phyloP scores from a whole-genome alignment of 2,888 invertebrate genomes.

The Sthenelais limicola region DNA sequence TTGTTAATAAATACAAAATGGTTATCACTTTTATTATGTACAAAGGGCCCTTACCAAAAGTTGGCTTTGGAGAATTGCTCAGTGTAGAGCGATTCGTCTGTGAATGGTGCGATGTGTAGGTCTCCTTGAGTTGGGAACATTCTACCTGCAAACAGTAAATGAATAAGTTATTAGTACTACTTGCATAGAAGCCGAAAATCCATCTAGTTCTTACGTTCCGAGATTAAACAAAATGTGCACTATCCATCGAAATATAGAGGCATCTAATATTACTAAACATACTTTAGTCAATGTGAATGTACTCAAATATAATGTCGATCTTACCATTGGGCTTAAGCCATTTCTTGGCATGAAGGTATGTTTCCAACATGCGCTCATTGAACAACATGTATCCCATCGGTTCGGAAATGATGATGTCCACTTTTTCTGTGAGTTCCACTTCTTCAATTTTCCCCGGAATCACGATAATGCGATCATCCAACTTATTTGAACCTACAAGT shows the following conservation, averaged over 20 bases:
- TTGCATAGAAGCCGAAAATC: too few relatives aligned
- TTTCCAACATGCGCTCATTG: constrained; percentile 99
- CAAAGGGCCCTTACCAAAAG: constrained; percentile 84
- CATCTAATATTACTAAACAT: too few relatives aligned
- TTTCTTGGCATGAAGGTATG: constrained; percentile 97
- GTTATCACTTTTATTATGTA: too few relatives aligned
- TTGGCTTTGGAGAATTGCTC: constrained; percentile 99
- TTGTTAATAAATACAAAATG: too few relatives aligned
- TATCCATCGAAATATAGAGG: too few relatives aligned
- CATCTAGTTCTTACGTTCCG: too few relatives aligned
- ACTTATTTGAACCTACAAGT: constrained; percentile 90
- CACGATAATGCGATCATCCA: constrained; percentile 89
- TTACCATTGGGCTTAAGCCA: constrained; percentile 86
- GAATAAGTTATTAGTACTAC: too few relatives aligned
- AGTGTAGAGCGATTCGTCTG: constrained; percentile 96
- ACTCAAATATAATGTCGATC: too few relatives aligned
- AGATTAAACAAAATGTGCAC: too few relatives aligned
- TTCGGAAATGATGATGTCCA: constrained; percentile 98
- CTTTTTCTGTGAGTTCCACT: constrained; percentile 93
- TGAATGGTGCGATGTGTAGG: constrained; percentile 97
- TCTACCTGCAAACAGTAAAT: constrained; percentile 83
- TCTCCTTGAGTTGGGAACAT: constrained; percentile 99
- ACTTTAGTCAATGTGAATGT: too few relatives aligned
- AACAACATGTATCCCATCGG: constrained; percentile 99
- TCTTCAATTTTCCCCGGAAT: constrained; percentile 99